Evolutionary conservation across 2,888 invertebrate species (phyloP), one percentile per base, ranked within the genome.

Genomic region (Nomada goodeniana): DNA sequence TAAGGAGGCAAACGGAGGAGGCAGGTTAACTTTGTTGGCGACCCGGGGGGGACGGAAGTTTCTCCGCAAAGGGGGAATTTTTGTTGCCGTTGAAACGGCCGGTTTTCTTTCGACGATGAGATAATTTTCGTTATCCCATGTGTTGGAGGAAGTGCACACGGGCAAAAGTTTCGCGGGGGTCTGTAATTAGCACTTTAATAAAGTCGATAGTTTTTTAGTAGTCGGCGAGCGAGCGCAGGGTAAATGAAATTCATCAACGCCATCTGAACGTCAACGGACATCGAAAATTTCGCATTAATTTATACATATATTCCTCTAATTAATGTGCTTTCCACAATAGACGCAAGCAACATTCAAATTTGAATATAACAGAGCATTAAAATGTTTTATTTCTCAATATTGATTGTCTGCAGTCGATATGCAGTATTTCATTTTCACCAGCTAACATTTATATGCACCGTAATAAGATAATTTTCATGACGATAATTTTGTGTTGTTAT

Each of bases 41-140:
- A 76, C n/a, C 42, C 29, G 44, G 10, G 13, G 20, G 11, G 53
- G 36, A 63, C 7, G 18, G 44, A 59, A 75, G 68, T 64, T 75
- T 69, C 57, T 20, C 26, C 7, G 47, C 63, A 55, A 50, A 74
- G 53, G 55, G 57, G 68, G 69, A 26, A 69, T 76, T 69, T 76
- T 57, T 47, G 20, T 50, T 7, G 60, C 11, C 47, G 64, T 47
- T 15, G 9, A 64, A 70, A 52, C 26, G 64, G 59, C 64, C 44
- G 23, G 59, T 52, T 59, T 59, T 26, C 55, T 29, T 52, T 57
- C 9, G 44, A n/a, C 11, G 15, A 13, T 26, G 57, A 47, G 69
- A 60, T 79, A 76, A 70, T 79, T 79, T 69, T 76, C 76, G 76
- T 60, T 36, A 59, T 70, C 15, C 4, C 2, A n/a, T 13, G 59